These are phyloP conservation scores for Drosophila prolongata DNA, from an alignment of 2,888 invertebrate species.

Conservation along the genomic window DNA sequence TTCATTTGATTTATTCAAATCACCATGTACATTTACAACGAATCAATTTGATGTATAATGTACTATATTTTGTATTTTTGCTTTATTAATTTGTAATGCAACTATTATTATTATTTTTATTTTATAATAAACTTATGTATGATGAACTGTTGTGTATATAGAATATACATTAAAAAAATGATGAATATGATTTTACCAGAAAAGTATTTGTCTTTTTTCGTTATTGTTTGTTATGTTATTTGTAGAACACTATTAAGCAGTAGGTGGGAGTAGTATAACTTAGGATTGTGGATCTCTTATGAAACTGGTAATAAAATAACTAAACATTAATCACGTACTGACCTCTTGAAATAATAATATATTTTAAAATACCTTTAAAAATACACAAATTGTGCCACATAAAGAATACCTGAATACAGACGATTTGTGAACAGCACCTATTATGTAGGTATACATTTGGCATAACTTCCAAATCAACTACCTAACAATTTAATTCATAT, in stretches of 20 bases:
- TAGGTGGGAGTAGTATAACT: background rate
- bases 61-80: constrained; percentile 58
- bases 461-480: constrained; percentile 3
- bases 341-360: constrained; percentile 17
- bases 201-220: constrained; percentile 14
- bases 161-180: constrained; percentile 73
- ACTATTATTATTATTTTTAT: constrained; percentile 61
- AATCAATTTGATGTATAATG: constrained; percentile 26
- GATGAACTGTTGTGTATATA: constrained; percentile 75
- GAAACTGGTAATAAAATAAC: constrained; percentile 16
- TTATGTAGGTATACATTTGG: background rate
- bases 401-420: constrained; percentile 33
- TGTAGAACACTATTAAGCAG: background rate
- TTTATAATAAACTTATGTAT: constrained; percentile 62
- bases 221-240: constrained; percentile 12
- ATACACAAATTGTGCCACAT: constrained; percentile 35
- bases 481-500: constrained; percentile 10
- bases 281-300: constrained; percentile 11
- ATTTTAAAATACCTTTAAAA: background rate
- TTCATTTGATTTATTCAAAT: constrained; percentile 37
- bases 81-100: constrained; percentile 77
- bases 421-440: constrained; percentile 18
- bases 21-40: constrained; percentile 20
- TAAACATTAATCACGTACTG: constrained; percentile 9
- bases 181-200: constrained; percentile 62